Evolutionary conservation across 1,140 invertebrate species (phyloP), one percentile per base, ranked within the genome.

Genomic region (Heliconius hermathena): DNA sequence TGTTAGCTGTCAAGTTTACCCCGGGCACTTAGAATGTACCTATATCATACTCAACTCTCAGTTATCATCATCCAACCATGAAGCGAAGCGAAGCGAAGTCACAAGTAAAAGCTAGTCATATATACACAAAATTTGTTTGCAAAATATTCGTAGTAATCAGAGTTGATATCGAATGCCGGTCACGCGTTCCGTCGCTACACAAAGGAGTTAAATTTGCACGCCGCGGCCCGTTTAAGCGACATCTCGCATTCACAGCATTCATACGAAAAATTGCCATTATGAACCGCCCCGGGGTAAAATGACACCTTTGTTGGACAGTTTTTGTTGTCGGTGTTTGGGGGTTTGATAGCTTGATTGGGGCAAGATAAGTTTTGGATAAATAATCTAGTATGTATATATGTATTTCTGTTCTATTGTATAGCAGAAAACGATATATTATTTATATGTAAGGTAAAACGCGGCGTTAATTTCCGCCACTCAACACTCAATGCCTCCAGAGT

Each of bases 171-270:
- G 79, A 78, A 94, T 93, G 85, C 92, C 72, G 81, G 86, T 91
- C 92, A 94, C 92, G 92, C 87, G 83, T 86, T 73, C 83, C 81
- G 82, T 86, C 79, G 74, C 81, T 83, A 77, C 89, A 94, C 92
- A 93, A 94, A 94, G 91, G 90, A 89, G 84, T 84, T 91, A 94
- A 94, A 94, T 94, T 94, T 94, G 90, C 91, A 91, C 91, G 92
- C 89, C 89, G 88, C 87, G 82, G 86, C 84, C 89, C 89, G 87
- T 92, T 91, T 90, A 91, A 85, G 85, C 85, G 85, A 83, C 90
- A 90, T 91, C 90, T 88, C 86, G 91, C 91, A 91, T 92, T 91
- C 91, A 91, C 85, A 72, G 84, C 89, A 89, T 91, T 91, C 87
- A 91, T 75, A 60, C 88, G 89, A 93, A 93, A 93, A 93, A 93